Evolutionary conservation across 2,888 invertebrate species (phyloP).

Genomic region (Clanis bilineata): DNA sequence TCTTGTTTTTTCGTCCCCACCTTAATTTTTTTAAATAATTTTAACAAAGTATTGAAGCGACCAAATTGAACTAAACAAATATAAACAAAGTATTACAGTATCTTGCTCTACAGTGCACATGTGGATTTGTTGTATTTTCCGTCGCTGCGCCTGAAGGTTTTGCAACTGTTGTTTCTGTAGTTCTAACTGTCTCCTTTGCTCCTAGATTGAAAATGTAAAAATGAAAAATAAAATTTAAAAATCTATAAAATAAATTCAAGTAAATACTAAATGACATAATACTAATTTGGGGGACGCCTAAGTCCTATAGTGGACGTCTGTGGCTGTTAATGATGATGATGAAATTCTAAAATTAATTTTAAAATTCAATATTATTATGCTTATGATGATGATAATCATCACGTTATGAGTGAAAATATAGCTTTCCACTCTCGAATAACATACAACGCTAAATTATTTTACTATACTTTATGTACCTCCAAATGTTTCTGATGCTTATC

Average conservation of each 20-base stretch:
- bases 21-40: conserved; percentile 19
- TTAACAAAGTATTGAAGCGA: background rate
- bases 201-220: conserved; percentile 36
- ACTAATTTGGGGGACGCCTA: too few relatives aligned
- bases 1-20: conserved; percentile 29
- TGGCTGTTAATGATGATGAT: too few relatives aligned
- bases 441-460: background rate
- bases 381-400: too few relatives aligned
- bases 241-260: conserved; percentile 20
- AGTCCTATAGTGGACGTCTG: too few relatives aligned
- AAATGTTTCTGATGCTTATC: conserved; percentile 39
- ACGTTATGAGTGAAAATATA: too few relatives aligned
- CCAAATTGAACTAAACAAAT: conserved; percentile 26
- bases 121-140: conserved; percentile 52
- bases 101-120: conserved; percentile 51
- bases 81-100: conserved; percentile 40
- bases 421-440: too few relatives aligned
- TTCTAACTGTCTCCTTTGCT: conserved; percentile 54
- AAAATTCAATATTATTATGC: too few relatives aligned
- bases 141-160: conserved; percentile 34
- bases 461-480: background rate
- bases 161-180: conserved; percentile 43
- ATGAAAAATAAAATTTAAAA: background rate
- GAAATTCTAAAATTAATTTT: too few relatives aligned
- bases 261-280: too few relatives aligned